Conservation (phyloP, 53 echinoderm and acorn worm genomes). For the Paracentrotus lividus region DNA sequence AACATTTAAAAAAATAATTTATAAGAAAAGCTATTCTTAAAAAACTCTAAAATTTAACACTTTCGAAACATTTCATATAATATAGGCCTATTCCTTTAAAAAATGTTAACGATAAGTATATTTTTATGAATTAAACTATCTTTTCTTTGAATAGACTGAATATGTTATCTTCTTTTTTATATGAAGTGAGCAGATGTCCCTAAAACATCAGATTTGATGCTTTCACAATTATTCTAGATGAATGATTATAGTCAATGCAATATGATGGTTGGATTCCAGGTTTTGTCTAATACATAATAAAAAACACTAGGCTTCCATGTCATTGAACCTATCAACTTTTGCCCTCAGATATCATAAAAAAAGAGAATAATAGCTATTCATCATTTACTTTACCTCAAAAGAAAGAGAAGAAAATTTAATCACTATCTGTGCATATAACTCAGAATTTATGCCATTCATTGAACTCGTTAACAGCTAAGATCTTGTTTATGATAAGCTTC, state of each 20-base stretch:
- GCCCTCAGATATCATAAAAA: not conserved
- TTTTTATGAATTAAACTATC: not conserved
- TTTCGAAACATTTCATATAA: not conserved
- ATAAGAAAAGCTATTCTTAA: not conserved
- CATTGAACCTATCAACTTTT: not conserved
- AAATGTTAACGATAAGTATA: not conserved
- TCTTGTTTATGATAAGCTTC: not conserved
- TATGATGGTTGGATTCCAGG: not conserved
- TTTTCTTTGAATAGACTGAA: no score
- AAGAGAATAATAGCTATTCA: not conserved
- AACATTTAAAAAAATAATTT: not conserved
- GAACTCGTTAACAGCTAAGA: not conserved
- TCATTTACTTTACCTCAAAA: not conserved
- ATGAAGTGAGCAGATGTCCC: not conserved
- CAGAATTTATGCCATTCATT: not conserved
- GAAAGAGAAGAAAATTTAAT: conserved; percentile 40
- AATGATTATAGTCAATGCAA: not conserved
- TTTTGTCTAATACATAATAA: not conserved
- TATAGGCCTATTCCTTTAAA: not conserved
- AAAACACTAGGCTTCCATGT: not conserved
- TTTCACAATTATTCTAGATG: not conserved
- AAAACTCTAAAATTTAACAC: not conserved
- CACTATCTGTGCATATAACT: not conserved
- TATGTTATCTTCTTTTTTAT: not conserved
- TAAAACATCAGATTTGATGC: not conserved